Conservation (phyloP, 2,113 vertebrate species). For the Hystrix brachyura region DNA sequence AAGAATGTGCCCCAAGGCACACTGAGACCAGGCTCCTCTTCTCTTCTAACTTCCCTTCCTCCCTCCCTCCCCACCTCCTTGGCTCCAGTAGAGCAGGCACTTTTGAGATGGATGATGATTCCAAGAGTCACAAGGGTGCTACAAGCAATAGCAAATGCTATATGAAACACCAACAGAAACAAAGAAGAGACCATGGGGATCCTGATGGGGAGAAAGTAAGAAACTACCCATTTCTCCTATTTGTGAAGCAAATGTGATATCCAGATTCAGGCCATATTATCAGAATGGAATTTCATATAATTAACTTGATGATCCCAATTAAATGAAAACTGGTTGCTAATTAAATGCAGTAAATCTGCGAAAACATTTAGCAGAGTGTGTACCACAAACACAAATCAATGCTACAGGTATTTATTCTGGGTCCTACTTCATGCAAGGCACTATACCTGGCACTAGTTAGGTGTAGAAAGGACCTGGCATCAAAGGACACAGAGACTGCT, state of each 20-base stretch:
- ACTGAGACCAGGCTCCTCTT: not conserved
- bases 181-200: too few relatives aligned
- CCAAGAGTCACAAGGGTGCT: not conserved
- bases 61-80: not conserved
- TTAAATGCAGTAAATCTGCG: not conserved
- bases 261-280: not conserved
- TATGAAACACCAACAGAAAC: not conserved
- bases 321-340: not conserved
- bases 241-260: not conserved
- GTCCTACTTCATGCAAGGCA: not conserved
- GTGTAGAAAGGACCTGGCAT: not conserved
- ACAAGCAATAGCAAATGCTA: not conserved
- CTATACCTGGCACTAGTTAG: not conserved
- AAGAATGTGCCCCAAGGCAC: not conserved
- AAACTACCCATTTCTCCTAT: not conserved
- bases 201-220: not conserved
- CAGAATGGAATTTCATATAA: not conserved
- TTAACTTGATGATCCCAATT: not conserved
- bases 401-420: not conserved
- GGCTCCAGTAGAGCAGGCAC: not conserved
- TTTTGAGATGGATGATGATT: not conserved
- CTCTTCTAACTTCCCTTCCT: not conserved
- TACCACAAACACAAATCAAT: not conserved
- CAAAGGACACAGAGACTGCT: not conserved
- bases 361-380: not conserved